Percentiles rank a stretch among this genome's conserved stretches.
phyloP scores from a whole-genome alignment of 2,113 vertebrate genomes.

The Colossoma macropomum region DNA sequence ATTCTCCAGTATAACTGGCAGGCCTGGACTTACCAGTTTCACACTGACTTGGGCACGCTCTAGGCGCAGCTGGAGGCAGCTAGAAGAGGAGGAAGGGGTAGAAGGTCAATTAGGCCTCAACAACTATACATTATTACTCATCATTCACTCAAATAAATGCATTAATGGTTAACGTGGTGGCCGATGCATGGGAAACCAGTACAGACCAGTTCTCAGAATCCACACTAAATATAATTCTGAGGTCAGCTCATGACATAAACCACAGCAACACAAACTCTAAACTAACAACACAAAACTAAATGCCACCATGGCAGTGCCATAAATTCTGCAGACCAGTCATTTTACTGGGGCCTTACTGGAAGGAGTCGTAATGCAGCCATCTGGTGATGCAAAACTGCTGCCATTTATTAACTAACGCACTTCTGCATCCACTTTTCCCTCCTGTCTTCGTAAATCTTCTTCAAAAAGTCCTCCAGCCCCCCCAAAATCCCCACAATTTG shows the following conservation, averaged over 20 bases:
- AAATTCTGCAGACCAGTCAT: too few relatives aligned
- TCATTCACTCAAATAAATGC: not conserved
- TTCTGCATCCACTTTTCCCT: not conserved
- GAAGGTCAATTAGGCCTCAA: not conserved
- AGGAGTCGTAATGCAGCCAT: too few relatives aligned
- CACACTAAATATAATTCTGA: too few relatives aligned
- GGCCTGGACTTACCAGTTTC: not conserved
- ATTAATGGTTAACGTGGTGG: too few relatives aligned
- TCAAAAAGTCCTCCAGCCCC: not conserved
- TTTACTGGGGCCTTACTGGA: too few relatives aligned
- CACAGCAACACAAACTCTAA: too few relatives aligned
- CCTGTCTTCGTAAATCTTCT: not conserved
- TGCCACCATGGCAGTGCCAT: too few relatives aligned
- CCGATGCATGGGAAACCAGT: too few relatives aligned
- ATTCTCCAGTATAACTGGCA: not conserved
- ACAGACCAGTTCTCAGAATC: too few relatives aligned
- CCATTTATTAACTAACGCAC: not conserved
- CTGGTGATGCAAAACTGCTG: too few relatives aligned
- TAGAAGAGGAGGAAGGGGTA: not conserved
- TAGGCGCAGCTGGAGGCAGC: not conserved
- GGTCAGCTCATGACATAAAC: too few relatives aligned
- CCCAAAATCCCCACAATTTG: not conserved
- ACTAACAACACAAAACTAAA: too few relatives aligned
- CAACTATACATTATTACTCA: not conserved
- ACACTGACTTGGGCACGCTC: not conserved